A percentile compares a stretch with the other conserved stretches of the same genome.
These are phyloP conservation scores for Trachythela sp. DNA, from an alignment of 64 coral and sea anemone genomes.

Conservation along the genomic window DNA sequence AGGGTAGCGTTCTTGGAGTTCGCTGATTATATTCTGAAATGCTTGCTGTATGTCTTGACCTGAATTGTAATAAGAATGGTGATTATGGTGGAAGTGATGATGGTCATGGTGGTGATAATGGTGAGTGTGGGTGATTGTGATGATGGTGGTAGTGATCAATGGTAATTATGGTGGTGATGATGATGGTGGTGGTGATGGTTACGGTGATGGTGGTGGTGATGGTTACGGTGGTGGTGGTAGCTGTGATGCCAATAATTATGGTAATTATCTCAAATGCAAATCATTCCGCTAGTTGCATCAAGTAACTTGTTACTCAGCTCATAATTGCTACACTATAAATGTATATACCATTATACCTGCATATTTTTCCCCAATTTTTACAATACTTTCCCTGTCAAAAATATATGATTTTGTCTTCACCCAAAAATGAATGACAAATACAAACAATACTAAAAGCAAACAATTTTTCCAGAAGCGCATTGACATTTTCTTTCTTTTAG, in stretches of 20 bases:
- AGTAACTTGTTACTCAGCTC: too few species aligned
- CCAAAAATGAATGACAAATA: background rate
- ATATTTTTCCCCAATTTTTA: background rate
- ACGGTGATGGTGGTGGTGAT: too few species aligned
- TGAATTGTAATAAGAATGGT: background rate
- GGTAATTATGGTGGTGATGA: background rate
- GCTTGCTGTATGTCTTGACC: background rate
- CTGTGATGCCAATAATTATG: too few species aligned
- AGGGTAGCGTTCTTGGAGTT: background rate
- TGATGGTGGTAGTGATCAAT: too few species aligned
- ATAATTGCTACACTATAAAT: too few species aligned
- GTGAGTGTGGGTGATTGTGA: background rate
- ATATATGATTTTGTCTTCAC: slow-evolving; percentile 3
- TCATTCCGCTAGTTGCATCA: too few species aligned
- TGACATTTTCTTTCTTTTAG: background rate
- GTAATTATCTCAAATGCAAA: too few species aligned
- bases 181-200: background rate
- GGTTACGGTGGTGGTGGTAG: too few species aligned
- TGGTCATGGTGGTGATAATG: background rate
- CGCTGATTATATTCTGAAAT: background rate
- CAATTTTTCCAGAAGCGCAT: slow-evolving; percentile 19
- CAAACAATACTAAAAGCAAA: background rate
- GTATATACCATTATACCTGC: too few species aligned
- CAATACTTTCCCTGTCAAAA: background rate
- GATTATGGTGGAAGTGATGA: background rate